A percentile compares a stretch with the other conserved stretches of the same genome.
Evolutionary conservation across 1,140 invertebrate genomes (phyloP).

Genomic region (Pissodes strobi): DNA sequence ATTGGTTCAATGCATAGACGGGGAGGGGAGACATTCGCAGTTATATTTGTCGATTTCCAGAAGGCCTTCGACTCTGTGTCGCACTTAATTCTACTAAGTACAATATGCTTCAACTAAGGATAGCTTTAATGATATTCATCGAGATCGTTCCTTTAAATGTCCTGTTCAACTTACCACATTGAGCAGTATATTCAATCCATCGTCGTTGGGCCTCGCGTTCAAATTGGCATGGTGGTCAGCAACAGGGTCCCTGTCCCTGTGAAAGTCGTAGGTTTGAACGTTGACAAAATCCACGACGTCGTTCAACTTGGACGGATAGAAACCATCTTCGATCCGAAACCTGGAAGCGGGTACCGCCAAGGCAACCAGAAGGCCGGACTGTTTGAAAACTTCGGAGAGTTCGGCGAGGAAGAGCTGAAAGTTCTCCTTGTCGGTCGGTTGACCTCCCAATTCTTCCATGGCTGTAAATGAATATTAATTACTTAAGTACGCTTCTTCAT

Average conservation of each 20-base stretch:
- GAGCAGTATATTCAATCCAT: slow-evolving; percentile 53
- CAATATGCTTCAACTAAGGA: too few species aligned
- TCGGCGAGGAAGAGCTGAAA: slow-evolving; percentile 57
- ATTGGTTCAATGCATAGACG: too few species aligned
- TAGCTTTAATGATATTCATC: too few species aligned
- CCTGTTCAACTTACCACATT: slow-evolving; percentile 58
- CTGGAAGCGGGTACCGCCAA: slow-evolving; percentile 63
- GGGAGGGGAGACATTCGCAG: too few species aligned
- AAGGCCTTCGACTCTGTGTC: too few species aligned
- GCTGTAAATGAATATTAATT: slow-evolving; percentile 50
- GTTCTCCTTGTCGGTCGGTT: slow-evolving; percentile 56
- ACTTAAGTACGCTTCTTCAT: too few species aligned
- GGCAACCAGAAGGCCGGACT: slow-evolving; percentile 59
- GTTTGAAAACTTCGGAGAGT: slow-evolving; percentile 59
- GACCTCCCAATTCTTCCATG: slow-evolving; percentile 57
- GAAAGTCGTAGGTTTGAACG: slow-evolving; percentile 73
- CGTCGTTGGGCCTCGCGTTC: slow-evolving; percentile 45
- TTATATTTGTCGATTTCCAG: too few species aligned
- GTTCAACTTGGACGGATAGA: slow-evolving; percentile 53
- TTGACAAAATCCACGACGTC: slow-evolving; percentile 67
- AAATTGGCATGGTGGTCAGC: slow-evolving; percentile 65
- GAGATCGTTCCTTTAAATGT: too few species aligned
- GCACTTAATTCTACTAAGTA: too few species aligned
- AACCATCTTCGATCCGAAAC: slow-evolving; percentile 59
- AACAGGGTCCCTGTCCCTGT: slow-evolving; percentile 64